Evolutionary conservation across 2,888 invertebrate species (phyloP).

Genomic region (Cryptus viduatorius): DNA sequence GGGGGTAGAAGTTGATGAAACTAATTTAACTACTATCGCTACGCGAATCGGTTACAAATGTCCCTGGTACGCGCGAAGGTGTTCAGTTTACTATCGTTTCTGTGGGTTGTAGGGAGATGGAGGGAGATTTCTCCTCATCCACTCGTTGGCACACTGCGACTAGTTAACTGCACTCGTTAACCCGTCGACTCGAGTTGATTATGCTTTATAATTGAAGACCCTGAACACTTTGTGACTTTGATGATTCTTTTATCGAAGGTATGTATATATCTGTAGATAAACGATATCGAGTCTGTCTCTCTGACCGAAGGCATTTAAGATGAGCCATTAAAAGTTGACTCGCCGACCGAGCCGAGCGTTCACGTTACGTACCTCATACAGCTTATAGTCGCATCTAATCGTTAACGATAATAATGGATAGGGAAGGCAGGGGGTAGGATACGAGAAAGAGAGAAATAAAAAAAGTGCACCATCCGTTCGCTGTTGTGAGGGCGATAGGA

Average conservation of each 20-base stretch:
- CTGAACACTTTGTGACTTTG: constrained; percentile 4
- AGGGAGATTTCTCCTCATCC: not conserved
- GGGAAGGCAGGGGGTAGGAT: constrained; percentile 3
- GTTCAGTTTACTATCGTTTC: constrained; percentile 68
- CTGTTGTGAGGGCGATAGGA: constrained; percentile 72
- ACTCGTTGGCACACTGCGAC: not conserved
- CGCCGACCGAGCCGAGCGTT: constrained; percentile 9
- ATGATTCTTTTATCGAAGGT: not conserved
- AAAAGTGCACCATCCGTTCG: constrained; percentile 78
- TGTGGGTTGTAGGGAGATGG: constrained; percentile 1
- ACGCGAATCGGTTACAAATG: constrained; percentile 77
- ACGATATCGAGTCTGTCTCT: not conserved
- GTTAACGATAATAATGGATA: constrained; percentile 62
- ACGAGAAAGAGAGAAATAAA: constrained; percentile 65
- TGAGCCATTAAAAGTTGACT: constrained; percentile 49
- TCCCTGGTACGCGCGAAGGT: constrained; percentile 73
- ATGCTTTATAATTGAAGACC: constrained; percentile 19
- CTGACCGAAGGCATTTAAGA: constrained; percentile 31
- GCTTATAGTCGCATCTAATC: constrained; percentile 57
- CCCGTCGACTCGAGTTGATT: constrained; percentile 10
- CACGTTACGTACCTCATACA: constrained; percentile 30
- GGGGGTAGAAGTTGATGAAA: constrained; percentile 77
- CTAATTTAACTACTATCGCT: constrained; percentile 79
- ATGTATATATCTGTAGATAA: not conserved
- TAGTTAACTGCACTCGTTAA: constrained; percentile 15